Base-by-base conservation (phyloP, 2,888 invertebrate species). In the Digitonthophagus gazella region DNA sequence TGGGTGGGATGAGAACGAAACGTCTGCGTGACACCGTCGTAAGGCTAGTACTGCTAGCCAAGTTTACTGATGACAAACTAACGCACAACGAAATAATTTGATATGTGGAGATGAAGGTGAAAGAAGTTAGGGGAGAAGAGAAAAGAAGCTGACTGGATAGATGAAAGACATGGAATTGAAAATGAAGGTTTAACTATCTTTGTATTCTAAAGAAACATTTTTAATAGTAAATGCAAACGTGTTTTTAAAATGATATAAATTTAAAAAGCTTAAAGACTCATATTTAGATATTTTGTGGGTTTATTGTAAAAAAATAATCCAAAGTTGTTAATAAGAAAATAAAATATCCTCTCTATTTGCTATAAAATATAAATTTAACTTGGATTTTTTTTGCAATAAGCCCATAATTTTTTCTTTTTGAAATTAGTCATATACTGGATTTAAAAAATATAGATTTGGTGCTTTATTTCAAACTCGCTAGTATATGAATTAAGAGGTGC, bases 1-100 rank as follows among this genome's bases (percentile, higher is more conserved):
- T 79, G 92, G 91, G 67, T 94, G 93, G 93, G 91, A 92, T 79
- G 93, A 93, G 79, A 91, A 93, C 72, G 90, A 90, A 77, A 88
- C 90, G 76, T 90, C 89, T 75, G 90, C 90, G 86, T 89, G 88
- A 88, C 87, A 86, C 79, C 80, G 80, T 76, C 77, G 82, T 68
- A 83, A 83, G 79, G 80, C 83, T 80, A 83, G 83, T 75, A 81
- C 82, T 14, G 78, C 82, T 82, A 82, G 82, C 74, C 82, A 82
- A 76, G 78, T 80, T 68, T 81, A 80, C 72, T 80, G 76, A 77
- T 58, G 65, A 66, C 68, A 65, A 64, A 65, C 66, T 61, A 68
- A 65, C 44, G 64, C 68, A 19, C 22, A 28, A 57, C 66, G 66
- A 44, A 44, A 44, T 44, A 58, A 65, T 28, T 58, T 19, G 20